Evolutionary conservation across 2,113 vertebrate genomes (phyloP).

Genomic region (Atlantisia rogersi): DNA sequence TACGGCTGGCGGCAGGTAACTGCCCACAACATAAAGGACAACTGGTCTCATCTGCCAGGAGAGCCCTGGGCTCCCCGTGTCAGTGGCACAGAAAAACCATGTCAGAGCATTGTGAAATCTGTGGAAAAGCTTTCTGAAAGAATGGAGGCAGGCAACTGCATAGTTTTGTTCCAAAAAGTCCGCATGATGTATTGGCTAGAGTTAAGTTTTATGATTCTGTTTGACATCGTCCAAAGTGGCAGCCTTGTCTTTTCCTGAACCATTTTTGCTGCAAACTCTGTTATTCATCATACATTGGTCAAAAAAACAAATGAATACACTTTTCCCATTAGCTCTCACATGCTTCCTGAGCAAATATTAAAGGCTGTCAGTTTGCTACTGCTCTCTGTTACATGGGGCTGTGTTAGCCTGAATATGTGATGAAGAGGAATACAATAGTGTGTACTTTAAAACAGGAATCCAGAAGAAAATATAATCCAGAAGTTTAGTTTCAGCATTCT

Average conservation of each 20-base stretch:
- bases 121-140: not conserved
- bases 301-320: not conserved
- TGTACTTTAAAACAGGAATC: not conserved
- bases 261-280: conserved; percentile 13
- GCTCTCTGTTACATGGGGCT: not conserved
- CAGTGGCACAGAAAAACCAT: not conserved
- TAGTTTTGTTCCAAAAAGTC: not conserved
- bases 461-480: not conserved
- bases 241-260: not conserved
- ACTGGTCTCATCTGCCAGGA: not conserved
- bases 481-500: not conserved
- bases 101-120: not conserved
- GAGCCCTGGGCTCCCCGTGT: not conserved
- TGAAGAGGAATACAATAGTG: conserved; percentile 7
- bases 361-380: not conserved
- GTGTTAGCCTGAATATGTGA: not conserved
- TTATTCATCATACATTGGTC: not conserved
- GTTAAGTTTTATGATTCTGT: not conserved
- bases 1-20: not conserved
- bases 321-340: not conserved
- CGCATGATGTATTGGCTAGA: not conserved
- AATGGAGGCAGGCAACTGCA: not conserved
- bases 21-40: not conserved
- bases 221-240: not conserved
- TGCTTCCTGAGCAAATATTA: conserved; percentile 18